These are phyloP conservation scores for Entelurus aequoreus DNA, from an alignment of 2,113 vertebrate genomes.

Conservation along the genomic window DNA sequence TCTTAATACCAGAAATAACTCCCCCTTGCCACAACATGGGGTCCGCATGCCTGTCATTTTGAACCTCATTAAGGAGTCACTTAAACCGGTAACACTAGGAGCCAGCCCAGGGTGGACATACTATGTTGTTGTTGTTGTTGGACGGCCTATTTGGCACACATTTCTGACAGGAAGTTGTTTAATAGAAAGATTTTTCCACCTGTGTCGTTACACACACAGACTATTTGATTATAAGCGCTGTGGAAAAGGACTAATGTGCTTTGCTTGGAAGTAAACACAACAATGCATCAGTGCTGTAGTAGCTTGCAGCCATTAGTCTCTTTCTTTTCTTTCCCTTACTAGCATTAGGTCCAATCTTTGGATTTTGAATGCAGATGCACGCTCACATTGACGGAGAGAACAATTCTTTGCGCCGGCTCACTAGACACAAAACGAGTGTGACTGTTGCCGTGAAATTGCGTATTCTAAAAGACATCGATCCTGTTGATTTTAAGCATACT, in stretches of 20 bases:
- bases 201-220: constrained; percentile 17
- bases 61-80: constrained; percentile 71
- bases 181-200: constrained; percentile 23
- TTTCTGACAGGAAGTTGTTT: constrained; percentile 17
- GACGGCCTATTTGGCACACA: constrained; percentile 6
- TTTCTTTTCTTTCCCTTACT: constrained; percentile 11
- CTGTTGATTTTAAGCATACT: no score
- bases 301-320: constrained; percentile 6
- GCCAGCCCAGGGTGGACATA: constrained; percentile 45
- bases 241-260: constrained; percentile 1
- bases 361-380: constrained; percentile 1
- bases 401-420: constrained; percentile 36
- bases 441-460: constrained; percentile 48
- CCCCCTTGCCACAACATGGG: constrained; percentile 60
- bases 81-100: constrained; percentile 64
- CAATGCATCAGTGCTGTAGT: constrained; percentile 10
- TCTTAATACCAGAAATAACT: constrained; percentile 71
- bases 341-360: constrained; percentile 1
- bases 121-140: constrained; percentile 13
- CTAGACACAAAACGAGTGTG: constrained; percentile 46
- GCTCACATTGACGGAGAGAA: constrained; percentile 20
- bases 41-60: constrained; percentile 66
- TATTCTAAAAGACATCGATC: constrained; percentile 56
- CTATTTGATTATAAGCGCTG: constrained; percentile 41
- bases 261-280: constrained; percentile 19